Conservation (phyloP, 2,888 invertebrate species). For the Helobdella robusta region DNA sequence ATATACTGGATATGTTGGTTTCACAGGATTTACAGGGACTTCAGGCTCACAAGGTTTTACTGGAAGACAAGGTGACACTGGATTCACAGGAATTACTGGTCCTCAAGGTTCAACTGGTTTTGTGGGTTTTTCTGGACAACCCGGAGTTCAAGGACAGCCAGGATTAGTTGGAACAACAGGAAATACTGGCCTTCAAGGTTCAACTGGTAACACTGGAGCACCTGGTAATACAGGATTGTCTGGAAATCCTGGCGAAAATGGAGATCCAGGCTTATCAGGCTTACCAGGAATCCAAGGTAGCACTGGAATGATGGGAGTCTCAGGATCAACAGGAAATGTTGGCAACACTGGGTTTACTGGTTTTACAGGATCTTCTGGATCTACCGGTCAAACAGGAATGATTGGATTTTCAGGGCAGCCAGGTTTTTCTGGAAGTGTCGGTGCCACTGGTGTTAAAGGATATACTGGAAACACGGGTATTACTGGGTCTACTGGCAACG, state of each 20-base stretch:
- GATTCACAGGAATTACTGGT: conserved; percentile 12
- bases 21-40: neutral
- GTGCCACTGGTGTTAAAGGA: conserved; percentile 29
- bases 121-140: conserved; percentile 4
- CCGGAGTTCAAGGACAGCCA: conserved; percentile 2
- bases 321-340: conserved; percentile 29
- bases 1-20: conserved; percentile 2
- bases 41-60: conserved; percentile 6
- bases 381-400: neutral
- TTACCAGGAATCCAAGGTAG: conserved; percentile 31
- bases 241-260: conserved; percentile 31
- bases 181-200: conserved; percentile 20
- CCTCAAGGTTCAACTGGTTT: conserved; percentile 11
- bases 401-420: conserved; percentile 8
- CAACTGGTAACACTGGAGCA: conserved; percentile 28
- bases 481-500: neutral
- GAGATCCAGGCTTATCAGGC: conserved; percentile 36
- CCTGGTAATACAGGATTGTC: conserved; percentile 12
- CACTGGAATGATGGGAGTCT: conserved; percentile 34
- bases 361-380: conserved; percentile 27
- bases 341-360: conserved; percentile 34
- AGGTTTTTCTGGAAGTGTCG: conserved; percentile 29
- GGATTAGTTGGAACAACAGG: conserved; percentile 6
- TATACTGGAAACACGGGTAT: neutral
- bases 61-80: conserved; percentile 10